Evolutionary conservation across 2,113 vertebrate species (phyloP).

Genomic region (Leptocoma aspasia): DNA sequence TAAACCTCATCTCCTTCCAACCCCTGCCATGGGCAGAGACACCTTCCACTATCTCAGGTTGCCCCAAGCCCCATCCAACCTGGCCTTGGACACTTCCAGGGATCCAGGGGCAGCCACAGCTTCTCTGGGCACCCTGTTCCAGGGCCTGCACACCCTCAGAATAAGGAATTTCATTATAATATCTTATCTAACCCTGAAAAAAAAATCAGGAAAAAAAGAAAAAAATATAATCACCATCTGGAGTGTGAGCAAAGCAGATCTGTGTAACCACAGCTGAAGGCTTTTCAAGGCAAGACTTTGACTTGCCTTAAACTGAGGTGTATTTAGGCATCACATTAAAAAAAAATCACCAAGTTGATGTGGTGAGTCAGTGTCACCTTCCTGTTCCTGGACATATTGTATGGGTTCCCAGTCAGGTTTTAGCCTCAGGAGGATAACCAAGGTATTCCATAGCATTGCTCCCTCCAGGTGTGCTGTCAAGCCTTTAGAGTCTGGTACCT

Average conservation of each 20-base stretch:
- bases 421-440: background rate
- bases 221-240: background rate
- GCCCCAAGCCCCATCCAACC: fast-evolving
- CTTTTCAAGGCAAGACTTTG: background rate
- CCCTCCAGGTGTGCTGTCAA: background rate
- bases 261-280: background rate
- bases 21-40: background rate
- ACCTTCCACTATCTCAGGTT: fast-evolving
- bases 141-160: fast-evolving
- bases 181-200: background rate
- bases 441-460: background rate
- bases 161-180: background rate
- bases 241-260: background rate
- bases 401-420: background rate
- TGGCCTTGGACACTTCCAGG: background rate
- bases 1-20: background rate
- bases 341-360: fast-evolving
- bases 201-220: background rate
- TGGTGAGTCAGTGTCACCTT: background rate
- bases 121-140: background rate
- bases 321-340: background rate
- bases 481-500: background rate
- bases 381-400: background rate
- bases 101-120: background rate
- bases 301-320: background rate